Conservation (phyloP, 2,888 invertebrate genomes). For the Didymodactylos carnosus region DNA sequence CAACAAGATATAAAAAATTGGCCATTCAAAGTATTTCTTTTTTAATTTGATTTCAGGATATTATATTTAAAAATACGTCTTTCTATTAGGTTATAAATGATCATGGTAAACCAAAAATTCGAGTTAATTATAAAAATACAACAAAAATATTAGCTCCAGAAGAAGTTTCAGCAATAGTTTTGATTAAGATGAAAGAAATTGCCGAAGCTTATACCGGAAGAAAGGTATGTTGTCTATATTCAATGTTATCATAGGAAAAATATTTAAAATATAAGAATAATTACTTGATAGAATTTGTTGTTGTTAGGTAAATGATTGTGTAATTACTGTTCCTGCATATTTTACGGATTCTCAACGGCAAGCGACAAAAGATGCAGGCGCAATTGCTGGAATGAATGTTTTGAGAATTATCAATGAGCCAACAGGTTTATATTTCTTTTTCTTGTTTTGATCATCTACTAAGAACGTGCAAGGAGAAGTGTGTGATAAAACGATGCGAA, state of each 20-base stretch:
- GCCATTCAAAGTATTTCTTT: conserved; percentile 33
- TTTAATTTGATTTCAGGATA: too few relatives aligned
- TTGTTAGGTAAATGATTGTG: conserved; percentile 23
- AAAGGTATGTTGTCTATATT: conserved; percentile 5
- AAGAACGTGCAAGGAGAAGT: too few relatives aligned
- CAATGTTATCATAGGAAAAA: too few relatives aligned
- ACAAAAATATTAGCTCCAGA: conserved; percentile 78
- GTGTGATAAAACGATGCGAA: too few relatives aligned
- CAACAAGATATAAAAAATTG: conserved; percentile 32
- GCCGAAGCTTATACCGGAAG: conserved; percentile 13
- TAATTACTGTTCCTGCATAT: conserved; percentile 15
- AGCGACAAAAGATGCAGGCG: too few relatives aligned
- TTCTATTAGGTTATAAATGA: too few relatives aligned
- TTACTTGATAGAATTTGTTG: background rate
- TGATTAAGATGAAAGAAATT: too few relatives aligned
- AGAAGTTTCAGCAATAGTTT: conserved; percentile 99
- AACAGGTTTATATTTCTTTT: too few relatives aligned
- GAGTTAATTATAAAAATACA: conserved; percentile 38
- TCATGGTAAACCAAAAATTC: conserved; percentile 37
- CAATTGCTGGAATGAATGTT: conserved; percentile 36
- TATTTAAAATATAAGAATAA: background rate
- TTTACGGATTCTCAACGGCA: conserved; percentile 89
- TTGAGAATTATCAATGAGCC: conserved; percentile 49
- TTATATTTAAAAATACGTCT: too few relatives aligned
- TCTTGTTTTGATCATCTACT: too few relatives aligned